Conservation (phyloP, 2,888 invertebrate genomes). For the Acleris laterana region DNA sequence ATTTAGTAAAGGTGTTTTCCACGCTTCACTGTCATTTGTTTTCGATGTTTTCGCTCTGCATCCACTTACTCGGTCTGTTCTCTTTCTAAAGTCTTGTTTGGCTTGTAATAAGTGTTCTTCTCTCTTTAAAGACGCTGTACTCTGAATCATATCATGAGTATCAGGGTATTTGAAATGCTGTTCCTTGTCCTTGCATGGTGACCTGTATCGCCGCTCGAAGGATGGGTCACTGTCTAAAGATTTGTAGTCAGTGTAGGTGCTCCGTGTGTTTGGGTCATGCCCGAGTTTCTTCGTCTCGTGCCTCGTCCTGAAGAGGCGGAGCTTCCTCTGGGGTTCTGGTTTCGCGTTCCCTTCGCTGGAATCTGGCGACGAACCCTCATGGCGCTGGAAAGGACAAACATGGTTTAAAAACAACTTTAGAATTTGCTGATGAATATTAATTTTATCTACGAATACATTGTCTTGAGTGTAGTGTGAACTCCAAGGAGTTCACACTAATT, state of each 20-base stretch:
- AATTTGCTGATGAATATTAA: neutral
- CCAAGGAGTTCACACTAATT: no score
- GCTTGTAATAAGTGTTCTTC: constrained; percentile 80
- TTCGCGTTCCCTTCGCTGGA: constrained; percentile 82
- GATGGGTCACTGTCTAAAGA: constrained; percentile 68
- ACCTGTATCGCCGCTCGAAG: constrained; percentile 75
- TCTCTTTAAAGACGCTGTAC: constrained; percentile 69
- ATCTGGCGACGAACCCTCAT: constrained; percentile 85
- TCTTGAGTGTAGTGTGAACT: no score
- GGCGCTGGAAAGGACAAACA: constrained; percentile 55
- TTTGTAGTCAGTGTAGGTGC: constrained; percentile 67
- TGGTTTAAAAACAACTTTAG: neutral
- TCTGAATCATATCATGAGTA: constrained; percentile 73
- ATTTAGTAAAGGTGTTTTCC: constrained; percentile 76
- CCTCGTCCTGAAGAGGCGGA: constrained; percentile 89
- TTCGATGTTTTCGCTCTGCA: constrained; percentile 78
- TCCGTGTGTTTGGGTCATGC: constrained; percentile 62
- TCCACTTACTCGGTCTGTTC: constrained; percentile 76
- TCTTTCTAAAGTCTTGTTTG: constrained; percentile 77
- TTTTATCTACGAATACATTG: neutral
- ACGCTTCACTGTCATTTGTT: constrained; percentile 72
- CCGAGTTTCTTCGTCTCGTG: constrained; percentile 87
- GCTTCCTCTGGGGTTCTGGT: constrained; percentile 81
- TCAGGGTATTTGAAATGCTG: constrained; percentile 75
- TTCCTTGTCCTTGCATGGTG: constrained; percentile 75